Base-by-base conservation (phyloP, 23 tunicate species). In the Aplidium turbinatum region DNA sequence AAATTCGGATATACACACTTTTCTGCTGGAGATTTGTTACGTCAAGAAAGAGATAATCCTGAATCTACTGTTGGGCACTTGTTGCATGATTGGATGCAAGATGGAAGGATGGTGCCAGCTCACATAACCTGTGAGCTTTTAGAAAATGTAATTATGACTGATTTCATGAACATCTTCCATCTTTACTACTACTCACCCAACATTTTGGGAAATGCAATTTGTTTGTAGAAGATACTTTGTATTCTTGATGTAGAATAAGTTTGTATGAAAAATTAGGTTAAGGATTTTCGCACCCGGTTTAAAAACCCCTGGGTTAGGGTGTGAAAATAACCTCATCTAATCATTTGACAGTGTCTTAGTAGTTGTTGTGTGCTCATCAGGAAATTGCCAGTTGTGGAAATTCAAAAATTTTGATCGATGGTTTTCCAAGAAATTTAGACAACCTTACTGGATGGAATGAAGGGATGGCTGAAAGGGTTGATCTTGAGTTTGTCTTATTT, bases 351-450 rank as follows among this genome's bases (percentile, higher is more conserved):
- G n/a, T n/a, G n/a, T n/a, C n/a, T n/a, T n/a, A n/a, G n/a, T n/a
- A n/a, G n/a, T n/a, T n/a, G n/a, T n/a, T n/a, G n/a, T n/a, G n/a
- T n/a, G n/a, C n/a, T n/a, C n/a, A n/a, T n/a, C n/a, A 82, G 74
- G 87, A 79, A 1, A 82, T 82, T 18, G 22, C 27, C 32, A 66
- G 36, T 1, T 61, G 65, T 46, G 80, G 54, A 1, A 82, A 47
- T 1, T 9, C n/a, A 29, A 85, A 92, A 47, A 67, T 92, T 65
- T 63, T 92, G 4, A 70, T 92, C 68, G 98, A 92, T 75, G 98
- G 98, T 16, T 92, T 92, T 60, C 98, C 98, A 50, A 62, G 98
- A 55, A 93, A 93, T 70, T 40, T 75, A 35, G 98, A 93, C 53
- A 93, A 93, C 56, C 58, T 93, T 28, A 57, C 65, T 35, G 98